Conservation (phyloP, 92 coral and sea anemone species). For the Zoanthus sansibaricus region DNA sequence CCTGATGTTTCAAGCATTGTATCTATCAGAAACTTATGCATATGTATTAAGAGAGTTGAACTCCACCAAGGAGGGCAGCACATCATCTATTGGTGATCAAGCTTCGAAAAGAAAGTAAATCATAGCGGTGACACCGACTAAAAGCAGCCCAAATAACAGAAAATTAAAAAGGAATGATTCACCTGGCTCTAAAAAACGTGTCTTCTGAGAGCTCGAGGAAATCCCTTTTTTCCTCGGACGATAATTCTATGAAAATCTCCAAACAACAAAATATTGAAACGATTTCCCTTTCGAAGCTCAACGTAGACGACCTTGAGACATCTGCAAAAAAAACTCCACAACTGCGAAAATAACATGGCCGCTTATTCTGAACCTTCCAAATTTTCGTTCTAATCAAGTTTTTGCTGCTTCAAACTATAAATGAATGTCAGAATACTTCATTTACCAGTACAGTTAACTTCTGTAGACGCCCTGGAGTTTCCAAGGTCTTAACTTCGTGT, state of each 20-base stretch:
- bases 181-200: background rate
- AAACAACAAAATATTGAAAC: too few relatives aligned
- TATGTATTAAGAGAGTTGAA: background rate
- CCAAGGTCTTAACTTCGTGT: too few relatives aligned
- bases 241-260: background rate
- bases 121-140: background rate
- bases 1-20: background rate
- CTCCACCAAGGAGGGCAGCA: background rate
- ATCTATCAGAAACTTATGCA: background rate
- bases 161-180: background rate
- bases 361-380: too few relatives aligned
- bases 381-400: too few relatives aligned
- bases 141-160: conserved; percentile 5
- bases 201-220: background rate
- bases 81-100: background rate
- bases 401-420: too few relatives aligned
- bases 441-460: too few relatives aligned
- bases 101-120: background rate
- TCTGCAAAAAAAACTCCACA: too few relatives aligned
- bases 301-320: too few relatives aligned
- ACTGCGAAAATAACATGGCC: too few relatives aligned
- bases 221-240: background rate
- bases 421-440: too few relatives aligned
- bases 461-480: too few relatives aligned
- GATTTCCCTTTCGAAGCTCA: too few relatives aligned